These are phyloP conservation scores for Aurelia aurita complex sp. Pacific DNA, from an alignment of 30 jellyfish, hydroid and myxozoan genomes.

Conservation along the genomic window DNA sequence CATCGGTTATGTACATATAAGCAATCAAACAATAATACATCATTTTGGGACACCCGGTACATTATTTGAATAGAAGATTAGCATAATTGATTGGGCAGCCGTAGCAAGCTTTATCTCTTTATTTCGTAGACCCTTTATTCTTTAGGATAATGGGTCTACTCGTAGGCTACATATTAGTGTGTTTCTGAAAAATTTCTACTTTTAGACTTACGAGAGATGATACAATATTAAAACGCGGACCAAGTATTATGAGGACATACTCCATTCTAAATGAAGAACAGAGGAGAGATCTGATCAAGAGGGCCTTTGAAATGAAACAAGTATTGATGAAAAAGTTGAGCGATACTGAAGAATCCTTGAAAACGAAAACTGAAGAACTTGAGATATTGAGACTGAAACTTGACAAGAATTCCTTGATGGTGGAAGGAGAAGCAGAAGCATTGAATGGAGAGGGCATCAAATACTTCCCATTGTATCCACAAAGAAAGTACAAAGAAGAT, in stretches of 20 bases:
- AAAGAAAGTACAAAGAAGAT: slow-evolving; percentile 64
- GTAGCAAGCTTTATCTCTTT: too few relatives aligned
- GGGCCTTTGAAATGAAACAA: slow-evolving; percentile 71
- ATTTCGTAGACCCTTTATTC: too few relatives aligned
- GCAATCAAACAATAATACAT: too few relatives aligned
- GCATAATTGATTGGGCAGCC: too few relatives aligned
- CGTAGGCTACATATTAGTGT: too few relatives aligned
- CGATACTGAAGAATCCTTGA: slow-evolving; percentile 39
- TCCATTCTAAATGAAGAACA: slow-evolving; percentile 64
- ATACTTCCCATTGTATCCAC: slow-evolving; percentile 53
- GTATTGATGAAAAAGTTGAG: slow-evolving; percentile 32
- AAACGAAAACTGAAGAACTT: slow-evolving; percentile 47
- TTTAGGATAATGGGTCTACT: too few relatives aligned
- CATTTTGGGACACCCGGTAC: too few relatives aligned
- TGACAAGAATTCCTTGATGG: slow-evolving; percentile 33
- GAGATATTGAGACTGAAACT: slow-evolving; percentile 43
- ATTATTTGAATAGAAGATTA: too few relatives aligned
- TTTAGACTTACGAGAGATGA: slow-evolving; percentile 33
- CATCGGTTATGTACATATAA: too few relatives aligned
- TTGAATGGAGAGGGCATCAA: slow-evolving; percentile 21
- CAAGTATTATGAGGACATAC: slow-evolving; percentile 67
- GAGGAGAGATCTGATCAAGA: slow-evolving; percentile 50
- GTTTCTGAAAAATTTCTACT: background rate
- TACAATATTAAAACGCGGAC: slow-evolving; percentile 60
- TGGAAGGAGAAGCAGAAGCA: slow-evolving; percentile 79